Percentiles rank a stretch among this genome's conserved stretches.
These are phyloP conservation scores for Piezodorus guildinii DNA, from an alignment of 1,140 invertebrate genomes.

Conservation along the genomic window DNA sequence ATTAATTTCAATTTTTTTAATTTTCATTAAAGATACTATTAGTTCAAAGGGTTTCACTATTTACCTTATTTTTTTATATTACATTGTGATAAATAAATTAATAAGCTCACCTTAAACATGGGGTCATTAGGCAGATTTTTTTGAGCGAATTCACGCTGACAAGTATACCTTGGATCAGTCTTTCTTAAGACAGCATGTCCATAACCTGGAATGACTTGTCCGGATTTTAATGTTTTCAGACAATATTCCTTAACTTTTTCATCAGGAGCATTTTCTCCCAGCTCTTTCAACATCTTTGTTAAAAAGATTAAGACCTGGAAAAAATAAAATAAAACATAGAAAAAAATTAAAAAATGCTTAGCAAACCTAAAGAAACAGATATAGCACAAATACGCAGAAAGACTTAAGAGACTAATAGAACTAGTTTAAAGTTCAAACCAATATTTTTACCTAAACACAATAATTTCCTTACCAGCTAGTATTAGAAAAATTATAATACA, in stretches of 20 bases:
- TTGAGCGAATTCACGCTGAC: constrained; percentile 88
- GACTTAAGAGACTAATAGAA: too few relatives aligned
- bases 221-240: constrained; percentile 87
- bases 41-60: too few relatives aligned
- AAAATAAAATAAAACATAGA: constrained; percentile 14
- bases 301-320: constrained; percentile 67
- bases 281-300: constrained; percentile 63
- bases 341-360: constrained; percentile 1
- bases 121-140: constrained; percentile 89
- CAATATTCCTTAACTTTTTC: constrained; percentile 86
- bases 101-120: constrained; percentile 59
- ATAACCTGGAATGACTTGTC: constrained; percentile 92
- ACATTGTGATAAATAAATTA: too few relatives aligned
- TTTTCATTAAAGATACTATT: too few relatives aligned
- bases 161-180: constrained; percentile 90
- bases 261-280: constrained; percentile 71
- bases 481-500: too few relatives aligned
- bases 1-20: too few relatives aligned
- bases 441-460: too few relatives aligned
- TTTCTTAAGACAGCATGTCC: constrained; percentile 93
- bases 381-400: too few relatives aligned
- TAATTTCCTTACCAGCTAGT: too few relatives aligned
- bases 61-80: too few relatives aligned
- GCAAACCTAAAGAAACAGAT: too few relatives aligned
- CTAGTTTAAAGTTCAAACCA: too few relatives aligned